Evolutionary conservation across 2,113 vertebrate genomes (phyloP), one percentile per base, ranked within the genome.

Genomic region (Phalacrocorax aristotelis): DNA sequence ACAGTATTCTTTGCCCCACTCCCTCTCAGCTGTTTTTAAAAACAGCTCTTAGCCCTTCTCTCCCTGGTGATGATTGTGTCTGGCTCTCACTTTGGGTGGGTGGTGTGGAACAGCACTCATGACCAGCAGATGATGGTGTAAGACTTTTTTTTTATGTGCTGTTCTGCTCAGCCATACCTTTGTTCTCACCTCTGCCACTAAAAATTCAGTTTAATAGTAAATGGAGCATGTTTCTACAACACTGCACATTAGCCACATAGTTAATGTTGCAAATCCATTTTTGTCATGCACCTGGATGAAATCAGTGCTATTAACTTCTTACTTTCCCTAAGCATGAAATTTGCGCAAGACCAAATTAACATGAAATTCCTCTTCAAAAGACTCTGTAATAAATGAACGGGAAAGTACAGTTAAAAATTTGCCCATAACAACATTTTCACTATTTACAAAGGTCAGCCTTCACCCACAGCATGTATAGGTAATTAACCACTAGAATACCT

Each of bases 251-350:
- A 95, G 81, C 57, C 82, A 51, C 52, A 82, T 40, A 82, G 81
- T 78, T 97, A 95, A 91, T 79, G 49, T 52, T 82, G 81, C 52
- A 87, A 93, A 94, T 68, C 66, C 82, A 57, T 92, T 89, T 96
- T 91, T 2, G 0, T 44, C 0, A 0, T 82, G 81, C 69, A 91
- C 66, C 34, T 95, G 83, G 91, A 93, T 94, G 77, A 96, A 93
- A 93, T 91, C 81, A 64, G 46, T 49, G 77, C n/a, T 74, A 83
- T 81, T 93, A 96, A 76, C 77, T 84, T 91, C 51, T 25, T 87
- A 75, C 89, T 96, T 95, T 96, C 52, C 48, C 44, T 49, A 69
- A 93, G 52, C 27, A 69, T 87, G 93, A 85, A 57, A 96, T 94
- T 89, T 94, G 79, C 0, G 0, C 61, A 72, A 89, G 81, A 69